Base-by-base conservation (phyloP, 2,888 invertebrate genomes). In the Drosophila parthenogenetica region DNA sequence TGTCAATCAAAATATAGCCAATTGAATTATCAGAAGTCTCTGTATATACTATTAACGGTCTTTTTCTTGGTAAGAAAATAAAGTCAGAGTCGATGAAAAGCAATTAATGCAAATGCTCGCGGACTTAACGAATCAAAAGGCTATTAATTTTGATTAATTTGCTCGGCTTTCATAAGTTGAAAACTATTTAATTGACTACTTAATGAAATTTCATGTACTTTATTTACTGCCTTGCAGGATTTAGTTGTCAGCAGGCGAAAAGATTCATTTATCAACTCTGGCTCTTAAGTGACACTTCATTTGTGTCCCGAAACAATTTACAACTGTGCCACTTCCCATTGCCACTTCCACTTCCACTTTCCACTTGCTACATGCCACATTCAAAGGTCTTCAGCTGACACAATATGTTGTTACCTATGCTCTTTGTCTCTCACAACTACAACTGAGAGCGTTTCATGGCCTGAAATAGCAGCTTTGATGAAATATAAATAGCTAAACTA, bases 251-350 rank as follows among this genome's bases (percentile, higher is more conserved):
- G 49, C 55, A 46, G 46, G 16, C 43, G 17, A 46, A 58, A 43
- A 39, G 48, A 72, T 77, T 65, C 64, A 77, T 76, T 76, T 76
- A 77, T 76, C 77, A 76, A 73, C 32, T 58, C 29, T 62, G 43
- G 43, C 29, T 49, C n/a, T 42, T 43, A 55, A 32, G 61, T 61
- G 51, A 46, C 57, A 68, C 49, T 76, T 75, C 66, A 59, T 60
- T 63, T 68, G 59, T 49, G 57, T 53, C 42, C 45, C 53, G 39
- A 71, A 75, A 76, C 72, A 71, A 76, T 76, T 59, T 39, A 57
- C 57, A 60, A 72, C 68, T 53, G 19, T 49, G 51, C 51, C 50
- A 51, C 17, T 49, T 46, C 14, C 14, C 22, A 22, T 49, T 46
- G 10, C 14, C 22, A 22, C 22, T 5, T 22, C 5, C n/a, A n/a